phyloP scores from a whole-genome alignment of 92 coral and sea anemone genomes.

The Epizoanthus illoricatus region DNA sequence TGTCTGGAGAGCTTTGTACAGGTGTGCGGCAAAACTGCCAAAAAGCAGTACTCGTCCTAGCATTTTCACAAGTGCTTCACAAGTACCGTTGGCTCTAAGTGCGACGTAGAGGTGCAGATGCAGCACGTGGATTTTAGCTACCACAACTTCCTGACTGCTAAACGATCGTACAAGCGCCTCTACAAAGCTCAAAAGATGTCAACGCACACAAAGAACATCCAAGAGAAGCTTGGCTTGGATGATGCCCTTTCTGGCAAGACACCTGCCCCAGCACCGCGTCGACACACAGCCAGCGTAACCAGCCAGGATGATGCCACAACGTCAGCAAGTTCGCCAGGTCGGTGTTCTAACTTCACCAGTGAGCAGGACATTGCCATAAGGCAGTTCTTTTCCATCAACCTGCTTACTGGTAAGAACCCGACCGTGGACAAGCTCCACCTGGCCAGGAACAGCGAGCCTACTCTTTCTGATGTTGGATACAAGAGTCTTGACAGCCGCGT shows the following conservation, averaged over 20 bases:
- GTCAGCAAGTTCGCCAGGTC: background rate
- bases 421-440: background rate
- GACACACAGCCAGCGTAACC: no score
- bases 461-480: background rate
- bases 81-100: background rate
- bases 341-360: background rate
- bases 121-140: background rate
- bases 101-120: background rate
- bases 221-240: background rate
- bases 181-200: background rate
- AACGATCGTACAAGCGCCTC: background rate
- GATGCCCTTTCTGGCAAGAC: background rate
- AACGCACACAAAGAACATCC: background rate
- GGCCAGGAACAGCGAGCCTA: background rate
- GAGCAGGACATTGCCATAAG: background rate
- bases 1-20: background rate
- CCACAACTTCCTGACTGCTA: background rate
- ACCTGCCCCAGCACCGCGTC: background rate
- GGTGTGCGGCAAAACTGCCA: background rate
- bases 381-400: background rate
- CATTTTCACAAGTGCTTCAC: background rate
- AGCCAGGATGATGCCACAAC: background rate
- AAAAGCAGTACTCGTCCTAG: background rate
- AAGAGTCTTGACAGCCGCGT: background rate
- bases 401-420: background rate